A percentile compares a stretch with the other conserved stretches of the same genome.
Conservation (phyloP, 2,113 vertebrate genomes). For the Egretta garzetta region DNA sequence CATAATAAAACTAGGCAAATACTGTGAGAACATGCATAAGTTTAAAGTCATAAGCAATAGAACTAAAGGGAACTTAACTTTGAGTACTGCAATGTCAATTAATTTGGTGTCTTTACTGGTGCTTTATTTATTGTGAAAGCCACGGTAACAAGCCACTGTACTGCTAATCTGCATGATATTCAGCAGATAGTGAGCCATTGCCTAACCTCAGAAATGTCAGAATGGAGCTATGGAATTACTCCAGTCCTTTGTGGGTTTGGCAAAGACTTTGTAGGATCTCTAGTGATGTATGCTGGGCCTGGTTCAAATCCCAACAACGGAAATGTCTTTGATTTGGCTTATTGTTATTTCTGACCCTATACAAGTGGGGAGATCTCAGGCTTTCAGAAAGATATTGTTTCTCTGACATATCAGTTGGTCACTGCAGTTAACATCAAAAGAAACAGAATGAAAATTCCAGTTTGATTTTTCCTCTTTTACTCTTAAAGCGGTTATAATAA, state of each 20-base stretch:
- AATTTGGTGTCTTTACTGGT: background rate
- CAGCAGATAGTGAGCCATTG: conserved; percentile 13
- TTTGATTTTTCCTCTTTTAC: background rate
- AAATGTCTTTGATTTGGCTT: conserved; percentile 39
- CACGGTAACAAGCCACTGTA: background rate
- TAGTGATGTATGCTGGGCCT: conserved; percentile 10
- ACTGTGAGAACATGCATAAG: background rate
- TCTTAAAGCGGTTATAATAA: background rate
- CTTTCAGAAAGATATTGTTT: conserved; percentile 1
- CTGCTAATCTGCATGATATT: conserved; percentile 13
- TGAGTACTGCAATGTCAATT: background rate
- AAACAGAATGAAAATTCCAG: conserved; percentile 15
- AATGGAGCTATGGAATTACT: conserved; percentile 9
- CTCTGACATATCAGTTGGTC: background rate
- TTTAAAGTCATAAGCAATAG: background rate
- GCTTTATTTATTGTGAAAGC: conserved; percentile 6
- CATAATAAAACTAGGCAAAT: background rate
- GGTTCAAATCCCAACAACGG: conserved; percentile 30
- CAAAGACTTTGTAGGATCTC: conserved; percentile 14
- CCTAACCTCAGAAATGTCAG: conserved; percentile 44
- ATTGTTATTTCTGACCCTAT: conserved; percentile 43
- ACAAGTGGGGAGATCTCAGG: background rate
- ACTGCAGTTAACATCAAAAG: background rate
- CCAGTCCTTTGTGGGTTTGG: conserved; percentile 55
- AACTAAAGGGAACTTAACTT: background rate